Evolutionary conservation across 2,888 invertebrate species (phyloP).

Genomic region (Atherix ibis): DNA sequence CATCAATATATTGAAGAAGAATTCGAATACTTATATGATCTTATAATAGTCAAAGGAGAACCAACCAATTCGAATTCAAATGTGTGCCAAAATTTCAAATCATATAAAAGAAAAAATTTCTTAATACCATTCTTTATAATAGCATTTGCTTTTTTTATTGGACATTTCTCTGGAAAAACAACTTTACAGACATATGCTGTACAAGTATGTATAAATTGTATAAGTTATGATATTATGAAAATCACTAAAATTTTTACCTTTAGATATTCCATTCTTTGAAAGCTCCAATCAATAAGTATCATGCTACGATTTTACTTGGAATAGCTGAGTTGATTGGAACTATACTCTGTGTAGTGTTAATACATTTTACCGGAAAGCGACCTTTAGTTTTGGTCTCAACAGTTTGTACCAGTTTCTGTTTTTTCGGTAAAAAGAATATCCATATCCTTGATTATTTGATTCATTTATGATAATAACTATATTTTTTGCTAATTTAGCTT

Average conservation of each 20-base stretch:
- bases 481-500: too few species aligned
- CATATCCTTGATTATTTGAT: not conserved
- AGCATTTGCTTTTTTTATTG: conserved; percentile 49
- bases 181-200: conserved; percentile 61
- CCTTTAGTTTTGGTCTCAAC: conserved; percentile 51
- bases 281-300: conserved; percentile 59
- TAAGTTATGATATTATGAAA: too few species aligned
- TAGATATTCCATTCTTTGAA: conserved; percentile 52
- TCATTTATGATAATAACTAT: not conserved
- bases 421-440: conserved; percentile 29
- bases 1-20: conserved; percentile 40
- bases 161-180: conserved; percentile 60
- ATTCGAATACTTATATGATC: conserved; percentile 27
- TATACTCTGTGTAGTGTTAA: conserved; percentile 44
- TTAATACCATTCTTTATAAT: conserved; percentile 52
- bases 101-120: conserved; percentile 45
- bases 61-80: conserved; percentile 11
- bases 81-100: conserved; percentile 24
- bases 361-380: conserved; percentile 59
- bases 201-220: conserved; percentile 23
- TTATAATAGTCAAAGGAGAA: conserved; percentile 22
- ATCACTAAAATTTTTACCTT: conserved; percentile 5
- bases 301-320: conserved; percentile 57
- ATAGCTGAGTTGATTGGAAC: conserved; percentile 53
- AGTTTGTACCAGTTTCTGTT: conserved; percentile 47